Evolutionary conservation across 1,140 invertebrate species (phyloP), one percentile per base, ranked within the genome.

Genomic region (Saxidomus purpurata): DNA sequence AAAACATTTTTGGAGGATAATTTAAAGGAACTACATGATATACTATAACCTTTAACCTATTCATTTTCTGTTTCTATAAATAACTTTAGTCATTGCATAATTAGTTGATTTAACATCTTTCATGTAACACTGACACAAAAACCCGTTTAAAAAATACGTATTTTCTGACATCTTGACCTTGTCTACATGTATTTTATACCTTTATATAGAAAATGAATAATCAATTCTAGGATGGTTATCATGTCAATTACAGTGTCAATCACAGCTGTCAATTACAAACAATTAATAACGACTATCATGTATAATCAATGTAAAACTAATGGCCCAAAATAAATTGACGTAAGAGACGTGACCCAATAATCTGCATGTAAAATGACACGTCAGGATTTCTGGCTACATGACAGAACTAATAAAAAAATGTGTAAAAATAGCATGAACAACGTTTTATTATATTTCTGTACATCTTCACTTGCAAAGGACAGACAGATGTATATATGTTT

Each of bases 201-300:
- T 28, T 28, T 63, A 28, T 63, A 63, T 63, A 63, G 59, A 63
- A 63, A 8, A 28, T 63, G 59, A 76, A 43, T 76, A 76, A 76
- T 76, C 71, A 76, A 76, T 76, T 40, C 22, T 40, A 6, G 40
- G n/a, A 40, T 76, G 17, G 71, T 76, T 76, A 76, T 43, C 71
- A 47, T 49, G 71, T 76, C 71, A 76, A 76, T 13, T 13, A n/a
- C 19, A 1, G 36, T 28, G 71, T 76, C 71, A 76, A 76, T 76
- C 40, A 76, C 34, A 76, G n/a, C 36, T 76, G 71, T 76, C 71
- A 76, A 76, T 47, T 76, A 76, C 40, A 76, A 76, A 76, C 71
- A 76, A 76, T 76, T 76, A 43, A 76, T 47, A 76, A 76, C 71
- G 47, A 76, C 49, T n/a, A 47, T 40, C 40, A 49, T 76, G 40